Conservation (phyloP, 2,888 invertebrate genomes). For the Eubasilissa splendida region DNA sequence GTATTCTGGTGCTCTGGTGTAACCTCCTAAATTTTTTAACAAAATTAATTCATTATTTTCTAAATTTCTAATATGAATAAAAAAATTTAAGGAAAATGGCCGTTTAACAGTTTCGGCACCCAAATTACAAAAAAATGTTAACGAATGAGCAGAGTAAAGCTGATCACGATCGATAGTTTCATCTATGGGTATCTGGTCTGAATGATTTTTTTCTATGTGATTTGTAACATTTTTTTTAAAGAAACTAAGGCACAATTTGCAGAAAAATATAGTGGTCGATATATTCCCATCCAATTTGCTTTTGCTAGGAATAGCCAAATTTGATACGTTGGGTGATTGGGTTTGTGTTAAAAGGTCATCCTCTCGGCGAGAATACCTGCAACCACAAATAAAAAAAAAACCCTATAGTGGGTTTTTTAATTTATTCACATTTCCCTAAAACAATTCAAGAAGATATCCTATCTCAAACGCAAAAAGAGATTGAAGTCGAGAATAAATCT, state of each 20-base stretch:
- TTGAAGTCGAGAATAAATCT: too few species aligned
- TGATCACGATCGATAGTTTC: background rate
- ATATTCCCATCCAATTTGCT: conserved; percentile 19
- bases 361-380: conserved; percentile 11
- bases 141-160: background rate
- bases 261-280: conserved; percentile 18
- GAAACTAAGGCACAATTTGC: conserved; percentile 1
- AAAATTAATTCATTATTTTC: background rate
- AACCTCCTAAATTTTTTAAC: background rate
- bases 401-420: conserved; percentile 1
- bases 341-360: background rate
- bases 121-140: background rate
- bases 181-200: background rate
- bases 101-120: background rate
- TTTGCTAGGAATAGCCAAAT: background rate
- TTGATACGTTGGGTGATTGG: background rate
- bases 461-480: too few species aligned
- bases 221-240: background rate
- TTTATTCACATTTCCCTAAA: too few species aligned
- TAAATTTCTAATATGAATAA: background rate
- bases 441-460: too few species aligned
- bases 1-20: background rate
- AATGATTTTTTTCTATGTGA: background rate
- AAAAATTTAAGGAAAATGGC: background rate
- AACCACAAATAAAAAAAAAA: conserved; percentile 19